Evolutionary conservation across 2,888 invertebrate species (phyloP).

Genomic region (Epinotia brunnichana): DNA sequence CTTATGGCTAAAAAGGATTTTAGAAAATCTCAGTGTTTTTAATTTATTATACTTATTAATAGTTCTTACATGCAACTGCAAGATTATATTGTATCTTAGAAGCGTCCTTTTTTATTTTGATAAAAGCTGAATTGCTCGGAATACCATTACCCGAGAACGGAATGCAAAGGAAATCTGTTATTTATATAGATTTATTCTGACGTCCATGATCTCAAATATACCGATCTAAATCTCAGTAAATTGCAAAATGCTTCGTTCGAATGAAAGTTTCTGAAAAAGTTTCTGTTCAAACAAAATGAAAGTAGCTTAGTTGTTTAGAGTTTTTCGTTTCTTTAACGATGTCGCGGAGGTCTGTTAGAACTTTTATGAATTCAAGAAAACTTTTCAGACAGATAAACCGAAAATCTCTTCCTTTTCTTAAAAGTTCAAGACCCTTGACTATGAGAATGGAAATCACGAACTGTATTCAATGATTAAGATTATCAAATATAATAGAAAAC

Average conservation of each 20-base stretch:
- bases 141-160: background rate
- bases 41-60: background rate
- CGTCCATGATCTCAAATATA: background rate
- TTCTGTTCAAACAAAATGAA: background rate
- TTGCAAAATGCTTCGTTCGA: background rate
- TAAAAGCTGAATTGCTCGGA: conserved; percentile 7
- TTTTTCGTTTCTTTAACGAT: conserved; percentile 27
- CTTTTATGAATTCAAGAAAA: conserved; percentile 36
- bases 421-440: conserved; percentile 24
- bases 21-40: background rate
- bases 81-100: conserved; percentile 1
- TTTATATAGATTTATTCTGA: background rate
- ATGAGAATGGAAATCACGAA: background rate
- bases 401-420: conserved; percentile 11
- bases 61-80: background rate
- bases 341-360: conserved; percentile 22
- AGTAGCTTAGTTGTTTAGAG: conserved; percentile 30
- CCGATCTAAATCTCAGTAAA: background rate
- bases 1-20: background rate
- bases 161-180: conserved; percentile 13
- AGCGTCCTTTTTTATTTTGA: conserved; percentile 9
- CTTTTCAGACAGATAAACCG: conserved; percentile 29
- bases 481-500: background rate
- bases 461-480: conserved; percentile 1
- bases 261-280: conserved; percentile 29